Conservation (phyloP, 2,113 vertebrate genomes). For the Erinaceus europaeus region DNA sequence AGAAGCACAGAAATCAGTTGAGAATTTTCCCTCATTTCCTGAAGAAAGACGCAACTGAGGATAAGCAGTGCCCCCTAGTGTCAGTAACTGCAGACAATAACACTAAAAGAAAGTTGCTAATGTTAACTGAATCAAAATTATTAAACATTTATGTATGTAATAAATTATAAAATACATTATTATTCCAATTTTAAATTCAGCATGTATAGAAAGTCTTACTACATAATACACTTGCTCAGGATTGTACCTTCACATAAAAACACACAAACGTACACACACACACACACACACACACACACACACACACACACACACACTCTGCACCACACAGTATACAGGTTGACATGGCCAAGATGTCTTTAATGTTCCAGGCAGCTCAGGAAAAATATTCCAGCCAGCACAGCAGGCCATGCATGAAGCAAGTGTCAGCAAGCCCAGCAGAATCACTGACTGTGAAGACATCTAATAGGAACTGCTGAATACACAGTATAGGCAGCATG, state of each 20-base stretch:
- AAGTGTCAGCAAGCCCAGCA: conserved; percentile 79
- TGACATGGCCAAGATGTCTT: conserved; percentile 82
- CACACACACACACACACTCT: conserved; percentile 62
- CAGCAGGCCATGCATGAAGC: conserved; percentile 84
- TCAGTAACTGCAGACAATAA: conserved; percentile 85
- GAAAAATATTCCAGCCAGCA: conserved; percentile 63
- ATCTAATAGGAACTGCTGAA: conserved; percentile 82
- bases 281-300: not conserved
- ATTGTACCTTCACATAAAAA: not conserved
- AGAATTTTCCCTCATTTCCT: conserved; percentile 75
- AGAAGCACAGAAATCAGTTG: conserved; percentile 85
- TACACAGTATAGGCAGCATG: conserved; percentile 74
- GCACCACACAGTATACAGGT: no score
- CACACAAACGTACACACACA: not conserved
- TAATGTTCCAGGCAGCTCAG: conserved; percentile 77
- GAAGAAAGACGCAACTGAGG: conserved; percentile 87
- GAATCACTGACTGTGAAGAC: conserved; percentile 81
- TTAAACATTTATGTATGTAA: conserved; percentile 38
- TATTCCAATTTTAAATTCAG: conserved; percentile 23
- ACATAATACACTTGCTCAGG: conserved; percentile 31
- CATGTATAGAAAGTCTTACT: not conserved
- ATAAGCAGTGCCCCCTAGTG: conserved; percentile 99
- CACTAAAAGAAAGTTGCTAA: conserved; percentile 46
- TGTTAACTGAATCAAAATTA: conserved; percentile 42
- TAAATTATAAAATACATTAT: conserved; percentile 42